Conservation (phyloP, 2,797 vertebrate species). For the Coracias cyanogaster region DNA sequence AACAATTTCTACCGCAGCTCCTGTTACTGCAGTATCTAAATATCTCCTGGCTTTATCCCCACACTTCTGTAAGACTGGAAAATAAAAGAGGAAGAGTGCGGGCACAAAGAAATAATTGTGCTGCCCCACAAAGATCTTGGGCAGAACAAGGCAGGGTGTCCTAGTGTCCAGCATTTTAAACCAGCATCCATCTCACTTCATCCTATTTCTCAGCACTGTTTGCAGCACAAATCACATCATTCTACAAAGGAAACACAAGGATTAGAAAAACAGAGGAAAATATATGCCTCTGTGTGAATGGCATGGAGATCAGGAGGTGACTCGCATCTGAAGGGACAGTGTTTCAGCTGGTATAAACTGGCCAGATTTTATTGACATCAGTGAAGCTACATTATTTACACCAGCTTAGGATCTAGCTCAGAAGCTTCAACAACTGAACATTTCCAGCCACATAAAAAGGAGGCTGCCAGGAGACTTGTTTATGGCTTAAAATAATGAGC, state of each 20-base stretch:
- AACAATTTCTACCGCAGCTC: neutral
- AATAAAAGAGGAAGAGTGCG: neutral
- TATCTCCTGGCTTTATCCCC: neutral
- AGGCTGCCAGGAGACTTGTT: neutral
- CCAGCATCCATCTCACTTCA: neutral
- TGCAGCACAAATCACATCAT: neutral
- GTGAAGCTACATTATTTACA: slow-evolving; percentile 42
- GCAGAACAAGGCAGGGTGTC: neutral
- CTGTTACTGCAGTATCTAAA: neutral
- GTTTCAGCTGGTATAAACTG: slow-evolving; percentile 9
- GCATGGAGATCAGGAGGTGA: slow-evolving; percentile 5
- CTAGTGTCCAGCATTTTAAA: neutral
- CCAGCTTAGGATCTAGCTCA: slow-evolving; percentile 6
- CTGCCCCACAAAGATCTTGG: neutral
- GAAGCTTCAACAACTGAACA: slow-evolving; percentile 7
- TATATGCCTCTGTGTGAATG: neutral
- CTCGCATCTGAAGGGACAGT: neutral
- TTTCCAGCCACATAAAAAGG: slow-evolving; percentile 12
- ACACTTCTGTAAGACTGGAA: neutral
- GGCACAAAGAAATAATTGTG: neutral
- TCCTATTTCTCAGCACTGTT: neutral
- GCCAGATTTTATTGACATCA: slow-evolving; percentile 11
- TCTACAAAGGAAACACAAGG: neutral
- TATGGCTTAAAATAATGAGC: slow-evolving; percentile 4
- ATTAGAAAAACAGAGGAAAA: slow-evolving; percentile 19